Conservation (phyloP, 2,797 vertebrate species). For the Micrastur ruficollis region DNA sequence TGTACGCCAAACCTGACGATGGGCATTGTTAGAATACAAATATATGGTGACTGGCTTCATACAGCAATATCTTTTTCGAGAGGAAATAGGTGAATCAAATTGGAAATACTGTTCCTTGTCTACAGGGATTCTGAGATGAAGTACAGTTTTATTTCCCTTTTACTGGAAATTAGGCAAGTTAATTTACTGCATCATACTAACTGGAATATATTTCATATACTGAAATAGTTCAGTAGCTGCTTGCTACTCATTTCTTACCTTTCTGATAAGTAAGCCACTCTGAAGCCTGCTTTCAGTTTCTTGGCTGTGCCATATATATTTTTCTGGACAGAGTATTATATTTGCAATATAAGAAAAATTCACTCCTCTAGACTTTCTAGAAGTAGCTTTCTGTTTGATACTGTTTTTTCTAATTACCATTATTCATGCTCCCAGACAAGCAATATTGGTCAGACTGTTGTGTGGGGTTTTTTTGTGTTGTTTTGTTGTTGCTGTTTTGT, state of each 20-base stretch:
- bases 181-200: neutral
- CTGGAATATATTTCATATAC: neutral
- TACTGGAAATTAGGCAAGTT: neutral
- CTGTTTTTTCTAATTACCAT: neutral
- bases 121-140: neutral
- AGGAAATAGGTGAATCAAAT: neutral
- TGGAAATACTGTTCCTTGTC: neutral
- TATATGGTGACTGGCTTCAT: neutral
- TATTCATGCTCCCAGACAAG: neutral
- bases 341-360: neutral
- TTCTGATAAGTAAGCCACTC: neutral
- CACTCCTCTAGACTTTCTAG: neutral
- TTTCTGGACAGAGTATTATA: neutral
- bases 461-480: accelerated
- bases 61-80: neutral
- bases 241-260: neutral
- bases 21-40: neutral
- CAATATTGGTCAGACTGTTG: neutral
- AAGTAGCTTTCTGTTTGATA: neutral
- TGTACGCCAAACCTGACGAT: neutral
- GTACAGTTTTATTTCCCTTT: neutral
- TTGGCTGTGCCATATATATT: neutral
- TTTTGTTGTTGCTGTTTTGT: neutral
- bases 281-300: neutral
- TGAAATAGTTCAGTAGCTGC: neutral